Conservation (phyloP, 2,888 invertebrate genomes). For the Troides helena region DNA sequence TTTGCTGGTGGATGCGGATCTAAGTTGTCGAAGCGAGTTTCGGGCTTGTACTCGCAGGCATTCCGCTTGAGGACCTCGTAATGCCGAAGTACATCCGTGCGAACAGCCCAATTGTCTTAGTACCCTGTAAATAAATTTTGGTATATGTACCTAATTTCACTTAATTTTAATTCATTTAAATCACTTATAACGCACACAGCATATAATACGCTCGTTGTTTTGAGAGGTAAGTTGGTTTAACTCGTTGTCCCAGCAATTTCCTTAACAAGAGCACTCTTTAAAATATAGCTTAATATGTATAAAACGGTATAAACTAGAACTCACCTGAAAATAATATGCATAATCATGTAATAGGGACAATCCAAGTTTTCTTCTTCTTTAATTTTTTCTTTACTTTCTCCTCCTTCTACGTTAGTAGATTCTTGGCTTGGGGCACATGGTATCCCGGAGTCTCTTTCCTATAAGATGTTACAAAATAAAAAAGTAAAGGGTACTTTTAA, state of each 20-base stretch:
- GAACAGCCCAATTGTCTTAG: slow-evolving; percentile 94
- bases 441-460: slow-evolving; percentile 72
- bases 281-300: no score
- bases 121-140: slow-evolving; percentile 76
- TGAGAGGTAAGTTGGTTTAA: no score
- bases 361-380: slow-evolving; percentile 72
- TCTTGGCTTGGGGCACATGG: slow-evolving; percentile 74
- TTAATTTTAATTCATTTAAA: no score
- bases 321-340: slow-evolving; percentile 84
- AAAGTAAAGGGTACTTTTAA: no score
- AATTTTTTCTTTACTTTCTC: slow-evolving; percentile 66
- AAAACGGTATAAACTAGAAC: no score
- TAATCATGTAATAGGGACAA: slow-evolving; percentile 85
- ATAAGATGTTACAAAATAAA: background rate
- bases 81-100: slow-evolving; percentile 93
- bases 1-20: slow-evolving; percentile 78
- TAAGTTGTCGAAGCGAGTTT: slow-evolving; percentile 85
- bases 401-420: slow-evolving; percentile 70
- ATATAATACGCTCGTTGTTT: no score
- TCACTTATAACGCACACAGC: no score
- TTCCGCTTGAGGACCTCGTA: slow-evolving; percentile 93
- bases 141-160: no score
- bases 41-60: slow-evolving; percentile 91
- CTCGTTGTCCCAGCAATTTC: no score
- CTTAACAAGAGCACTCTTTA: no score